phyloP scores from a whole-genome alignment of 1,140 invertebrate species.

The Papilio xuthus region DNA sequence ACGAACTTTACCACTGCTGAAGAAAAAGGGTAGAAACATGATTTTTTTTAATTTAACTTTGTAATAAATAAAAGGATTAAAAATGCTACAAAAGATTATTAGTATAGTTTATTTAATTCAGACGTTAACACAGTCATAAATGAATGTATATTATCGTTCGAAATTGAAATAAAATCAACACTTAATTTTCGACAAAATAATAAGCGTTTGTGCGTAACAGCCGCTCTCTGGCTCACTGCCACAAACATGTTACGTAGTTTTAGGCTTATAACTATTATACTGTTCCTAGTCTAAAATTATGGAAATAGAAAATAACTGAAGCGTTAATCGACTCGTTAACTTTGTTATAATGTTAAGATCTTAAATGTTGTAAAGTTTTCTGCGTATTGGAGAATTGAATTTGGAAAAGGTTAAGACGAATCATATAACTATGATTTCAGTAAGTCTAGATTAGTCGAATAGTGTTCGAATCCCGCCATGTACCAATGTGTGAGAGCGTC shows the following conservation, averaged over 20 bases:
- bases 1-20: too few species aligned
- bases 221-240: slow-evolving; percentile 1
- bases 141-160: not conserved
- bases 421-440: too few species aligned
- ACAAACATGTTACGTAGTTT: slow-evolving; percentile 26
- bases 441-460: too few species aligned
- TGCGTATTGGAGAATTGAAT: not conserved
- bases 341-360: not conserved
- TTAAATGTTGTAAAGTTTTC: not conserved
- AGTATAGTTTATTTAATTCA: not conserved
- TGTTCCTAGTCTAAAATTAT: slow-evolving; percentile 2
- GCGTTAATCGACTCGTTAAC: not conserved
- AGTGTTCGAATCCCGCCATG: too few species aligned
- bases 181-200: not conserved
- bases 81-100: too few species aligned
- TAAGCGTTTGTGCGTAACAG: slow-evolving; percentile 4
- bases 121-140: not conserved
- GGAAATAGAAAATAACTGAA: slow-evolving; percentile 21
- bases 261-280: slow-evolving; percentile 25
- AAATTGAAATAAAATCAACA: slow-evolving; percentile 11
- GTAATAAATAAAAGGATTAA: too few species aligned
- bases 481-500: too few species aligned
- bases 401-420: too few species aligned
- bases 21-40: too few species aligned
- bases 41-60: too few species aligned